Base-by-base conservation (phyloP, 2,797 vertebrate species). In the Neostethus bicornis region DNA sequence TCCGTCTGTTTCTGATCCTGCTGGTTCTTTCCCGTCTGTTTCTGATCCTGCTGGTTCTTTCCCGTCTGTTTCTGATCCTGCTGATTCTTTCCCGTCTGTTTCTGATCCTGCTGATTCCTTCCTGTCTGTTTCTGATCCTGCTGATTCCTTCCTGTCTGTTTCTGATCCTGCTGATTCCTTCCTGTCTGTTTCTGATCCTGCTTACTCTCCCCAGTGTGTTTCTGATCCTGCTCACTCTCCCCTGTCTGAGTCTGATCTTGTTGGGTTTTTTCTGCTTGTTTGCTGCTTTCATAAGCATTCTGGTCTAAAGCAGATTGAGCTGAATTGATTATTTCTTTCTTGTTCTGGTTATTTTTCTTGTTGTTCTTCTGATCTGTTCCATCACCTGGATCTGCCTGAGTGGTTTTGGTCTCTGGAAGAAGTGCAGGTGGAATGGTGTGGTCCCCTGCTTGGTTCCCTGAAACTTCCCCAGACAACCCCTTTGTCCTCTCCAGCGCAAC, bases 211-310 rank as follows among this genome's bases (percentile, higher is more conserved):
- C 2, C 7, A 2, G 7, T 3, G 13, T 31, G 37, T n/a, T 42
- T 53, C 5, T n/a, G n/a, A 3, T 17, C 14, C 37, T 16, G 34
- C 13, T 63, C 54, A 17, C 10, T 51, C 17, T 81, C 81, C 9
- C 2, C 17, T 37, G 10, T 38, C 14, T 32, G 38, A n/a, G n/a
- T 31, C 25, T 25, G 1, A 25, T 5, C 25, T 6, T 6, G 25
- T 8, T 7, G 25, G 7, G 6, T 26, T 7, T 26, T 6, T 26
- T 8, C 7, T 26, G 25, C 71, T 31, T 52, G 66, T 46, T 74
- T 75, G 14, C 4, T 35, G 52, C 77, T 50, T n/a, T 5, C 0
- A 2, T 86, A 83, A 29, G 77, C 77, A 19, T 84, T 86, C n/a
- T 82, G 78, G 59, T 87, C 80, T 24, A 29, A 17, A n/a, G 31